These are phyloP conservation scores for Clytia hemisphaerica DNA, from an alignment of 30 jellyfish, hydroid and myxozoan genomes.

Conservation along the genomic window DNA sequence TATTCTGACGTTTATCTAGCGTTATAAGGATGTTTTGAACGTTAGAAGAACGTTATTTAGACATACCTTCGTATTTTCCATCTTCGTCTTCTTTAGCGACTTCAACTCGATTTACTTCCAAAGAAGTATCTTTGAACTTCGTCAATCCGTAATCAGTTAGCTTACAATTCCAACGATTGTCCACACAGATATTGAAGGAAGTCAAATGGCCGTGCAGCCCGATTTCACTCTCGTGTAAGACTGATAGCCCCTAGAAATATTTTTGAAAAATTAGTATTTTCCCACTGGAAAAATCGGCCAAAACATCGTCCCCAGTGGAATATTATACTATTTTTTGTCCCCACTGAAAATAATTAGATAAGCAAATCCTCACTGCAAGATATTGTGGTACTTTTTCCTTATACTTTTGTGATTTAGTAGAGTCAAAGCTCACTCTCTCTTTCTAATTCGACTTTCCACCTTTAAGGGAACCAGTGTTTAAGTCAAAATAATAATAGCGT, in stretches of 20 bases:
- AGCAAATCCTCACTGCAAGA: too few relatives aligned
- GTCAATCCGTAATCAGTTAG: constrained; percentile 75
- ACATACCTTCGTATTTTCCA: constrained; percentile 46
- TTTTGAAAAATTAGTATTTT: background rate
- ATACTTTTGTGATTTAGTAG: too few relatives aligned
- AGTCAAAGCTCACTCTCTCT: too few relatives aligned
- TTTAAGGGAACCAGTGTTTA: too few relatives aligned
- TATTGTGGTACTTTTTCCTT: too few relatives aligned
- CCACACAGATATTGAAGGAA: constrained; percentile 56
- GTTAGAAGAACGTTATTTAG: background rate
- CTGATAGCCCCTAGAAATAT: constrained; percentile 64
- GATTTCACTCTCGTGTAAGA: constrained; percentile 53
- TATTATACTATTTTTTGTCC: too few relatives aligned
- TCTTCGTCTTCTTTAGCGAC: constrained; percentile 18
- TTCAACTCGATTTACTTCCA: constrained; percentile 21
- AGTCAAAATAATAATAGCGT: too few relatives aligned
- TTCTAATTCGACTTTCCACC: too few relatives aligned
- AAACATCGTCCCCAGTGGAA: too few relatives aligned
- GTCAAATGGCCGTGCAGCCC: constrained; percentile 78
- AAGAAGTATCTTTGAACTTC: constrained; percentile 52
- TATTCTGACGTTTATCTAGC: too few relatives aligned
- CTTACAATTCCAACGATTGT: constrained; percentile 75
- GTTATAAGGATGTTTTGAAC: too few relatives aligned
- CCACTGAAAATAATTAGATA: too few relatives aligned
- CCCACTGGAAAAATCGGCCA: background rate